Base-by-base conservation (phyloP, 1,140 invertebrate genomes). In the Drosophila malerkotliana region DNA sequence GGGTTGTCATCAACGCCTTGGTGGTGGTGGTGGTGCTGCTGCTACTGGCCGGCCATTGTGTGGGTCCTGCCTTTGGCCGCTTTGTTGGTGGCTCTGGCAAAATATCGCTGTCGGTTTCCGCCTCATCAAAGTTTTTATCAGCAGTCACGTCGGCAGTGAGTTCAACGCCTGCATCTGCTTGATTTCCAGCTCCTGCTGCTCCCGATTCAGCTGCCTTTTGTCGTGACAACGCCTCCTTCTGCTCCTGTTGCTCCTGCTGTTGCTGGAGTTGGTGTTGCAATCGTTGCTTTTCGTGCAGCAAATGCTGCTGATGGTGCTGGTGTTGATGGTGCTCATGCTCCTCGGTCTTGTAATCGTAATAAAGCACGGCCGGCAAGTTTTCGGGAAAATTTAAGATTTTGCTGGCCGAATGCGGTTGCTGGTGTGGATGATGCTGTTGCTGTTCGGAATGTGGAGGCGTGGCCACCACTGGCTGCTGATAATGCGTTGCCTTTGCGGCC, bases 91-190 rank as follows among this genome's bases (percentile, higher is more conserved):
- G 85, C 76, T 91, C 90, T 24, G 90, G 90, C 62, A 91, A 78
- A 90, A 91, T 91, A 87, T 91, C 90, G 73, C 90, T 91, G 90
- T 91, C 90, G 56, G 82, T 84, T 84, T 91, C 85, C 77, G 72
- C 72, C 69, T 88, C 90, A 90, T 90, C 80, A 80, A 73, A 81
- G 75, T 83, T 88, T 79, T 88, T 88, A 87, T 88, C 82, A 87
- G 28, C 69, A 41, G 37, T 39, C 66, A 81, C 78, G 81, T 63
- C 72, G 15, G 57, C 59, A 34, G 34, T 44, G 67, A 64, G 72
- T 69, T 73, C 72, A 68, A 72, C 80, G 61, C 41, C 72, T 57
- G 64, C 34, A 18, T 63, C 58, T 44, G 63, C 49, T 15, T 10
- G 28, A 59, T 41, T 60, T 62, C 26, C 49, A 57, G 55, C 47